A percentile compares a stretch with the other conserved stretches of the same genome.
These are phyloP conservation scores for Erethizon dorsatum DNA, from an alignment of 2,797 vertebrate species.

Conservation along the genomic window DNA sequence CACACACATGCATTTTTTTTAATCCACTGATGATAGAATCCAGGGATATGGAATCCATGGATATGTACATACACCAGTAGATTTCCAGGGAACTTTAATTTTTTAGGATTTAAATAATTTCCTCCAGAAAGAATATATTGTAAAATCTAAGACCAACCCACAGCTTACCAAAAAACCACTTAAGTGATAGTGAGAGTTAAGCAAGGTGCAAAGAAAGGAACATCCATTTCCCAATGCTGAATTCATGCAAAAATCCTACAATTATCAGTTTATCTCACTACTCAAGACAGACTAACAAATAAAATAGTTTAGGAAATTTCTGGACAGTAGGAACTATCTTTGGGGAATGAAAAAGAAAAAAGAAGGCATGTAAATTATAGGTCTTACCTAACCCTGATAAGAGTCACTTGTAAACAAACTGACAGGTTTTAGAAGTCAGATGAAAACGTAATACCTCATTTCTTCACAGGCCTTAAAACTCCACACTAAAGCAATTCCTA, in stretches of 20 bases:
- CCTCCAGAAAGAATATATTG: not conserved
- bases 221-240: not conserved
- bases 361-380: no score
- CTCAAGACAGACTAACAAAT: not conserved
- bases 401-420: not conserved
- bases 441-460: not conserved
- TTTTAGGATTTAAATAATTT: constrained; percentile 40
- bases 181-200: not conserved
- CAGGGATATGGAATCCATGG: not conserved
- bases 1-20: not conserved
- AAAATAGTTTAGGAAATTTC: not conserved
- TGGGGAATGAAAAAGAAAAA: not conserved
- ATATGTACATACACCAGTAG: not conserved
- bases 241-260: not conserved
- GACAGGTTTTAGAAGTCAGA: not conserved
- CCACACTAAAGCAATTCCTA: not conserved
- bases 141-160: not conserved
- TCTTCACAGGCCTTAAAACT: not conserved
- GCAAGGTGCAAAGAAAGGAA: not conserved
- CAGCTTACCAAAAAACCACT: not conserved
- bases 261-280: not conserved
- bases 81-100: not conserved
- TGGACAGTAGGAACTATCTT: not conserved
- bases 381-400: no score
- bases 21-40: not conserved